Percentiles rank a stretch among this genome's conserved stretches.
phyloP scores from a whole-genome alignment of 2,113 vertebrate species.

The Diphyllodes magnificus region DNA sequence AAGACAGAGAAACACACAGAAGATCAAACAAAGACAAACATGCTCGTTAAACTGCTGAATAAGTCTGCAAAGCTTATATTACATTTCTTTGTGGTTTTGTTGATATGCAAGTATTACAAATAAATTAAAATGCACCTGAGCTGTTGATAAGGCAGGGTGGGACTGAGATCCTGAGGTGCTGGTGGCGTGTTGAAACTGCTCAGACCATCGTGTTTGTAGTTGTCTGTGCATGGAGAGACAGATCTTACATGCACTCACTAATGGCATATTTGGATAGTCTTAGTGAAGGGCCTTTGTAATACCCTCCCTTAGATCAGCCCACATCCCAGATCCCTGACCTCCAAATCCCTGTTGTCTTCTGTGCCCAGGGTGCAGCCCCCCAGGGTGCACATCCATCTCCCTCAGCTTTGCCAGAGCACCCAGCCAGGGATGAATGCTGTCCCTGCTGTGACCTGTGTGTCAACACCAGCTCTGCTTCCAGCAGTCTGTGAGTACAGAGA shows the following conservation, averaged over 20 bases:
- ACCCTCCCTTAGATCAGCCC: neutral
- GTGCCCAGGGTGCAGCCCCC: neutral
- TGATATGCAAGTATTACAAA: constrained; percentile 21
- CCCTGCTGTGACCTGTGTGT: neutral
- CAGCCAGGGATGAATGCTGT: fast-evolving
- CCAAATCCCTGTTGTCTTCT: neutral
- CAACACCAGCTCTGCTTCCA: neutral
- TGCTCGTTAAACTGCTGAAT: constrained; percentile 38
- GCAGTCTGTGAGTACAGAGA: neutral
- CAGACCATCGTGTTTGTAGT: neutral
- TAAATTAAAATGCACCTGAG: constrained; percentile 33
- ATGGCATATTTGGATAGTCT: neutral
- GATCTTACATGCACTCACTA: neutral
- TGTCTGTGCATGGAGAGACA: neutral
- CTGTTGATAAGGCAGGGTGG: constrained; percentile 1
- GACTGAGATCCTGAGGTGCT: constrained; percentile 1
- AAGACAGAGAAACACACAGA: constrained; percentile 16
- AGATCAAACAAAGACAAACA: constrained; percentile 55
- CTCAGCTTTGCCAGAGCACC: neutral
- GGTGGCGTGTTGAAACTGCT: neutral
- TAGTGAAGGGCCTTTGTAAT: neutral
- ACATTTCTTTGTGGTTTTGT: constrained; percentile 36
- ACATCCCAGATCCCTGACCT: neutral
- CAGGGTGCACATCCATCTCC: neutral
- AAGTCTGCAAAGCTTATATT: constrained; percentile 7